Percentiles rank a stretch among this genome's conserved stretches.
Conservation (phyloP, 2,113 vertebrate genomes). For the Lontra canadensis region DNA sequence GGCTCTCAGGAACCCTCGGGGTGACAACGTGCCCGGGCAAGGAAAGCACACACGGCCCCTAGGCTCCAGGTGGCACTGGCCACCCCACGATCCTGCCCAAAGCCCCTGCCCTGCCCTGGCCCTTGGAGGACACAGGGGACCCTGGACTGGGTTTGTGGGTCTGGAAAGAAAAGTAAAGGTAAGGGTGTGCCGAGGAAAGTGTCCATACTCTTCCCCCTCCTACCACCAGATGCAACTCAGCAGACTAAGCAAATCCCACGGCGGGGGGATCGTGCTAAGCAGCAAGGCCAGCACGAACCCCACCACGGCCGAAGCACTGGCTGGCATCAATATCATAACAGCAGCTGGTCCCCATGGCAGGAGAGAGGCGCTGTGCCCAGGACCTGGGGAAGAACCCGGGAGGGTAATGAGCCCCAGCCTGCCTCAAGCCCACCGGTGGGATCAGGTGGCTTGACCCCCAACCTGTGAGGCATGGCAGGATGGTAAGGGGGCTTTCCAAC, state of each 20-base stretch:
- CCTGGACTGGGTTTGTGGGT: neutral
- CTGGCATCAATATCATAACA: fast-evolving
- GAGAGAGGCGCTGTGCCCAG: neutral
- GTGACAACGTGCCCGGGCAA: neutral
- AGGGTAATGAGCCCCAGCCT: fast-evolving
- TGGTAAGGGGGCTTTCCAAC: neutral
- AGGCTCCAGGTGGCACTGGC: fast-evolving
- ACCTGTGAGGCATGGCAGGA: neutral
- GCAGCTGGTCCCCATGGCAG: neutral
- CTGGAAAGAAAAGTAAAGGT: neutral
- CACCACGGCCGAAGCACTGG: neutral
- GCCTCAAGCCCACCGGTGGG: fast-evolving
- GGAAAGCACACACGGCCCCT: neutral
- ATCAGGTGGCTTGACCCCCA: fast-evolving
- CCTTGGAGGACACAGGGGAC: neutral
- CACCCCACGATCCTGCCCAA: too few relatives aligned
- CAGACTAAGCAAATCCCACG: neutral
- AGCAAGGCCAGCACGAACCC: fast-evolving
- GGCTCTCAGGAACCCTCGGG: neutral
- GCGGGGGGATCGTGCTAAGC: neutral
- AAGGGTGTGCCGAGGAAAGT: neutral
- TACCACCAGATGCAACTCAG: neutral
- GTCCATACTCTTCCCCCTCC: neutral
- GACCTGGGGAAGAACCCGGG: neutral
- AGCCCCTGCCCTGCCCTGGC: neutral